These are phyloP conservation scores for Eremophila alpestris DNA, from an alignment of 2,797 vertebrate species.

Conservation along the genomic window DNA sequence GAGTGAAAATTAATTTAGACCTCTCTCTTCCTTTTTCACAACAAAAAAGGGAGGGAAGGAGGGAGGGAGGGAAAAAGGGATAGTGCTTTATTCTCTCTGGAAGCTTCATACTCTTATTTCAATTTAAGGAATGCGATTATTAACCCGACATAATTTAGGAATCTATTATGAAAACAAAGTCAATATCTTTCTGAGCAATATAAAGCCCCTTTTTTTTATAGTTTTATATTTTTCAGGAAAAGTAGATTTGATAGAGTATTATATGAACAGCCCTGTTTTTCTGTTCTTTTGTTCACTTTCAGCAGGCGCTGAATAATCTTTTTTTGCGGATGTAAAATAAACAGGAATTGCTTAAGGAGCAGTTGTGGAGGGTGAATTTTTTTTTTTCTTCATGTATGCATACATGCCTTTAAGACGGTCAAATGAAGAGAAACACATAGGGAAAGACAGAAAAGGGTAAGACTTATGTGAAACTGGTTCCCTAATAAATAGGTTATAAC, in stretches of 20 bases:
- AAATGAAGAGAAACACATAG: neutral
- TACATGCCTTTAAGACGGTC: neutral
- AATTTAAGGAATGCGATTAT: neutral
- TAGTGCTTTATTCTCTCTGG: neutral
- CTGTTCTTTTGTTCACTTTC: neutral
- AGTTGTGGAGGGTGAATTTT: neutral
- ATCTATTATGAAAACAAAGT: neutral
- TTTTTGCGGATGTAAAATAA: neutral
- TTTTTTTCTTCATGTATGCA: neutral
- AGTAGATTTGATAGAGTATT: neutral
- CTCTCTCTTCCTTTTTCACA: neutral
- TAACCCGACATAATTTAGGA: neutral
- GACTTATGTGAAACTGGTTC: neutral
- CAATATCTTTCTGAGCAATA: neutral
- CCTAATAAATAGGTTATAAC: neutral
- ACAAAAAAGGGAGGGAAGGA: neutral
- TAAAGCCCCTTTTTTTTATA: neutral
- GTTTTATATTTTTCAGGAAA: neutral
- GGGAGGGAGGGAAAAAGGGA: neutral
- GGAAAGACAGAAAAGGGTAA: neutral
- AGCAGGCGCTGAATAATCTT: neutral
- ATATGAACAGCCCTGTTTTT: neutral
- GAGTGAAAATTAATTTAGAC: neutral
- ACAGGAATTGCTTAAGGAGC: neutral
- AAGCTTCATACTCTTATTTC: neutral